Conservation (phyloP, 1,140 invertebrate species). For the Microplitis mediator region DNA sequence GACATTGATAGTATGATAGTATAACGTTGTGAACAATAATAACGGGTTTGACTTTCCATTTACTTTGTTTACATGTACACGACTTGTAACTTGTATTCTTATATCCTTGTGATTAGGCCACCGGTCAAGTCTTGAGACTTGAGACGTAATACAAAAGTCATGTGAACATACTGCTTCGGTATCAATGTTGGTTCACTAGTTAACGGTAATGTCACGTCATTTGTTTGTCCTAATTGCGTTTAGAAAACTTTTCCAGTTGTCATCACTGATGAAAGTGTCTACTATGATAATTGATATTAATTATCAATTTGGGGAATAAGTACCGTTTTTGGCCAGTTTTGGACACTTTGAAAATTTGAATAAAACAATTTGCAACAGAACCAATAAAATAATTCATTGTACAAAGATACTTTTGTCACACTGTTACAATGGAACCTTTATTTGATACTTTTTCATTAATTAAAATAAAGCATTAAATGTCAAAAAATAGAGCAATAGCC, state of each 20-base stretch:
- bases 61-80: background rate
- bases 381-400: too few relatives aligned
- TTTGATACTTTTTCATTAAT: too few relatives aligned
- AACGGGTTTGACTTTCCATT: slow-evolving; percentile 46
- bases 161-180: background rate
- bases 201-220: slow-evolving; percentile 47
- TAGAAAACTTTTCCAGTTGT: slow-evolving; percentile 45
- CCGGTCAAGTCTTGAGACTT: background rate
- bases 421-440: too few relatives aligned
- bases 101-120: slow-evolving; percentile 6
- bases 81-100: background rate
- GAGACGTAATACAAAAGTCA: slow-evolving; percentile 10
- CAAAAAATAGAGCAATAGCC: too few relatives aligned
- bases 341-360: too few relatives aligned
- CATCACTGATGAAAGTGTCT: slow-evolving; percentile 31
- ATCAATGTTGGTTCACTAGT: slow-evolving; percentile 14
- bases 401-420: too few relatives aligned
- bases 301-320: too few relatives aligned
- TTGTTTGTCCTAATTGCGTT: slow-evolving; percentile 45
- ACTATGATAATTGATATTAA: background rate
- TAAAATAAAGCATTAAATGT: too few relatives aligned
- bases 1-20: slow-evolving; percentile 25
- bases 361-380: too few relatives aligned
- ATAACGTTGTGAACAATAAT: slow-evolving; percentile 39
- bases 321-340: too few relatives aligned